phyloP scores from a whole-genome alignment of 2,113 vertebrate genomes.

The Daubentonia madagascariensis region DNA sequence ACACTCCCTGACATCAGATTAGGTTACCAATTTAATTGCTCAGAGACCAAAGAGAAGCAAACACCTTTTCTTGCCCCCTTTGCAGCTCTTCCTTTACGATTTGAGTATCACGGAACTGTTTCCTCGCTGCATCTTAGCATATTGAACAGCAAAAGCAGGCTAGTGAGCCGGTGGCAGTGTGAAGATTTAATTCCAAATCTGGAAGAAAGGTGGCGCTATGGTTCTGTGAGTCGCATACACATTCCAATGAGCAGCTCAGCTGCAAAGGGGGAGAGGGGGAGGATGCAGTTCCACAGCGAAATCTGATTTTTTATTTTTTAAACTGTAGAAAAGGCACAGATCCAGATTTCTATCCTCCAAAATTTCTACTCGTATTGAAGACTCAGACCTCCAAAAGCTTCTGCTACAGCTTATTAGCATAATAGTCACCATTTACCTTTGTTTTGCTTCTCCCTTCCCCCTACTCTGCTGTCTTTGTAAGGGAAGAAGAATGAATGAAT shows the following conservation, averaged over 20 bases:
- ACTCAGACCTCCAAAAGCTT: not conserved
- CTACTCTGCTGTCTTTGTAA: not conserved
- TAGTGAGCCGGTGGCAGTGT: not conserved
- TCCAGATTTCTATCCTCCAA: not conserved
- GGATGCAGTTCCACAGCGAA: not conserved
- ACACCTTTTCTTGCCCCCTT: conserved; percentile 62
- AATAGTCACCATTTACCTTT: not conserved
- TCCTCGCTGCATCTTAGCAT: conserved; percentile 41
- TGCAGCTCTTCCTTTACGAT: conserved; percentile 58
- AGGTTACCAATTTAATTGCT: conserved; percentile 79
- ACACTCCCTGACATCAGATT: conserved; percentile 78
- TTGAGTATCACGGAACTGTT: conserved; percentile 39
- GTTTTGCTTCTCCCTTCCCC: not conserved
- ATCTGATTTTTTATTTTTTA: not conserved
- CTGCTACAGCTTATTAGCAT: not conserved
- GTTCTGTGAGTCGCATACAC: not conserved
- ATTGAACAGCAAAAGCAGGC: conserved; percentile 29
- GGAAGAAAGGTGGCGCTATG: conserved; percentile 62
- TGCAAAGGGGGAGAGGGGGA: not conserved
- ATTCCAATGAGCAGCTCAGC: not conserved
- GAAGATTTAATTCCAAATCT: not conserved
- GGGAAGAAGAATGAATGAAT: not conserved
- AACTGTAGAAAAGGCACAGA: not conserved
- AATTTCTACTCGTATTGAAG: not conserved
- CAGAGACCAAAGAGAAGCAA: conserved; percentile 67